Evolutionary conservation across 1,140 invertebrate species (phyloP).

Genomic region (Radopholus similis): DNA sequence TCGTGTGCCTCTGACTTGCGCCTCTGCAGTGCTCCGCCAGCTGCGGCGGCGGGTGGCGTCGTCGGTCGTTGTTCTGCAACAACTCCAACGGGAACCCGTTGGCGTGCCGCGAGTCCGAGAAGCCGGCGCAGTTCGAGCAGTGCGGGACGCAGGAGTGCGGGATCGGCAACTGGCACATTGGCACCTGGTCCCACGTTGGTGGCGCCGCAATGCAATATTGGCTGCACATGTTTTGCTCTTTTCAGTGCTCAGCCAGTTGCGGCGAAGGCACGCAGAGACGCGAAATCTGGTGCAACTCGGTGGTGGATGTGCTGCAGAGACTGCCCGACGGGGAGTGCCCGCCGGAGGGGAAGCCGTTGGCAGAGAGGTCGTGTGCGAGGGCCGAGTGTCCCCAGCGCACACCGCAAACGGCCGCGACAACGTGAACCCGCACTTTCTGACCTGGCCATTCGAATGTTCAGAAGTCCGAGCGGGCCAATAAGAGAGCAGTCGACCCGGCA

Average conservation of each 20-base stretch:
- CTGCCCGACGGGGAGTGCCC: constrained; percentile 44
- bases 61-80: constrained; percentile 40
- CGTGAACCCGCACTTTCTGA: background rate
- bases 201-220: background rate
- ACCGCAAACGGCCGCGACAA: background rate
- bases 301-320: constrained; percentile 21
- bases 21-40: constrained; percentile 49
- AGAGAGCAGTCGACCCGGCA: background rate
- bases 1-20: background rate
- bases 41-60: constrained; percentile 45
- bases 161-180: constrained; percentile 47
- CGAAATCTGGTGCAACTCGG: constrained; percentile 54
- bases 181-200: constrained; percentile 51
- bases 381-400: too few relatives aligned
- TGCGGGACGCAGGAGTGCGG: constrained; percentile 52
- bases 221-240: background rate
- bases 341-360: constrained; percentile 23
- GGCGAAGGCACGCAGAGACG: constrained; percentile 49
- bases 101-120: constrained; percentile 33
- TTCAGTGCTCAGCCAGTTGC: constrained; percentile 58
- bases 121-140: constrained; percentile 48
- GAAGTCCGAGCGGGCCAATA: too few relatives aligned
- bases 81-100: too few relatives aligned
- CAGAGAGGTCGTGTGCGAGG: constrained; percentile 31
- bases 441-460: background rate